Evolutionary conservation across 2,888 invertebrate genomes (phyloP), one percentile per base, ranked within the genome.

Genomic region (Exephanes ischioxanthus): DNA sequence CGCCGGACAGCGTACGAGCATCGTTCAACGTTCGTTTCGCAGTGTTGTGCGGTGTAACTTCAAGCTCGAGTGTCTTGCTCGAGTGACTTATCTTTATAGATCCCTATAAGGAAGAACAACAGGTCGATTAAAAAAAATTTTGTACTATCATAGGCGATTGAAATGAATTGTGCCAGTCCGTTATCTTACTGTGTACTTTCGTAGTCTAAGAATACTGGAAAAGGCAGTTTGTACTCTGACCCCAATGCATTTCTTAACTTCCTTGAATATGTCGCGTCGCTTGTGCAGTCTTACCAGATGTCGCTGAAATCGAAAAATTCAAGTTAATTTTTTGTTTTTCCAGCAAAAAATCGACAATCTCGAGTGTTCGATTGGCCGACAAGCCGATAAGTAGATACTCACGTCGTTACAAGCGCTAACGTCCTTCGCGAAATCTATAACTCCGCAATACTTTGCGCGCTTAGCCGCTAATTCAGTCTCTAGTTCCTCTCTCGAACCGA

Each of bases 1-100:
- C 99, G 55, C 99, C 99, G 0, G 99, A 99, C 87, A 99, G 95
- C 86, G 97, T 96, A 71, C 96, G 95, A 0, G 97, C 95, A 85
- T 95, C 95, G 16, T 95, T 95, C 0, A 93, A 92, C 7, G 94
- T 94, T 71, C 90, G 91, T 84, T 94, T 94, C 1, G 94, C 91
- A 41, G 95, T 95, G 83, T 95, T 95, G 78, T 94, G 94, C 0
- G 96, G 95, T 77, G 94, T 94, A 0, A 96, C 95, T 67, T 95
- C 94, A 71, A 96, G 93, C 30, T 94, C 94, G 16, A 96, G 92
- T 48, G 93, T 94, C 80, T 94, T 94, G 2, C 94, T 92, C 7
- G 89, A 87, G 88, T 95, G 94, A 89, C 95, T 94, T 68, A 97
- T 95, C 33, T 94, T 93, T 91, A 96, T 94, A 41, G 92, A 93